Percentiles rank a stretch among this genome's conserved stretches.
Evolutionary conservation across 2,888 invertebrate genomes (phyloP).

Genomic region (Diarsia brunnea): DNA sequence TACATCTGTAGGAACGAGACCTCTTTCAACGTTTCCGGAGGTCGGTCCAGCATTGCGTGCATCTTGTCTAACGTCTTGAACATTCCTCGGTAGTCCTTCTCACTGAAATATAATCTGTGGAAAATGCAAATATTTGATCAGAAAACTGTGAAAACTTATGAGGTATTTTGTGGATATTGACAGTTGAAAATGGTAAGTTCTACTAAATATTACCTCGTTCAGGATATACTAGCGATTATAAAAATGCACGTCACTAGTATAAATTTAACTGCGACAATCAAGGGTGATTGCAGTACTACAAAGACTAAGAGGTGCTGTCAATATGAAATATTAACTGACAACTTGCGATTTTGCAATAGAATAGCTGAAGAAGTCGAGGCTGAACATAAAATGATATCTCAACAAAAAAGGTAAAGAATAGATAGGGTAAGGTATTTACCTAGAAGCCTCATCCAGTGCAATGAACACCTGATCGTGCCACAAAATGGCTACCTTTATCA

Average conservation of each 20-base stretch:
- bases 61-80: constrained; percentile 98
- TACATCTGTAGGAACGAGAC: constrained; percentile 99
- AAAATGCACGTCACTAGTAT: neutral
- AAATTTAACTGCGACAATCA: neutral
- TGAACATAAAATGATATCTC: neutral
- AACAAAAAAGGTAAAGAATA: neutral
- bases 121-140: neutral
- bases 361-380: neutral
- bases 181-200: neutral
- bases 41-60: constrained; percentile 97
- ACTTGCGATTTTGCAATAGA: neutral
- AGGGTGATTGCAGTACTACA: neutral
- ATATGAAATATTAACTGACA: neutral
- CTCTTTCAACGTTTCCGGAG: constrained; percentile 99
- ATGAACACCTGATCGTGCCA: constrained; percentile 98
- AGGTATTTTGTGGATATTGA: neutral
- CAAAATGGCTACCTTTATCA: constrained; percentile 99
- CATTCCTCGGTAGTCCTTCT: constrained; percentile 99
- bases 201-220: neutral
- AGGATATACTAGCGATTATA: too few species aligned
- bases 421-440: too few species aligned
- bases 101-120: constrained; percentile 97
- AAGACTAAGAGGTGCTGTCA: neutral
- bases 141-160: neutral
- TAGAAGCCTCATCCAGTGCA: constrained; percentile 97